A percentile compares a stretch with the other conserved stretches of the same genome.
phyloP scores from a whole-genome alignment of 2,797 vertebrate species.

The Halcyon smyrnensis region DNA sequence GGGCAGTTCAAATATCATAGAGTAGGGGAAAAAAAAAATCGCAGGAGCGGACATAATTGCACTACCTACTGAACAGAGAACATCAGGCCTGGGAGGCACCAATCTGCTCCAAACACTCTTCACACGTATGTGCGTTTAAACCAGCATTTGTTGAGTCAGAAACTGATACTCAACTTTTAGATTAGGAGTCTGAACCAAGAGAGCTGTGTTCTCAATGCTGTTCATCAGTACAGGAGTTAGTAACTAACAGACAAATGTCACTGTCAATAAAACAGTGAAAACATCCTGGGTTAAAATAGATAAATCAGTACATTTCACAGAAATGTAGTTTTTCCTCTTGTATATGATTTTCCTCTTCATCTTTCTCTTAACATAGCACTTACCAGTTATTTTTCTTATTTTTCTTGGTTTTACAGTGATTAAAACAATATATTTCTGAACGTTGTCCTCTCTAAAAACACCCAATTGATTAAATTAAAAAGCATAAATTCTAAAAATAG shows the following conservation, averaged over 20 bases:
- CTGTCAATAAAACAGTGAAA: neutral
- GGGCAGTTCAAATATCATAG: neutral
- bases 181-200: neutral
- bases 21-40: neutral
- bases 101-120: neutral
- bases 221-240: neutral
- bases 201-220: neutral
- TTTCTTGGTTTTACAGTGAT: neutral
- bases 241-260: neutral
- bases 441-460: neutral
- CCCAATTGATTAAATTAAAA: neutral
- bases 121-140: accelerated
- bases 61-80: neutral
- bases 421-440: neutral
- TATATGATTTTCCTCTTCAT: neutral
- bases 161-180: neutral
- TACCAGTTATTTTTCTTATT: neutral
- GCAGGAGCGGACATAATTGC: accelerated
- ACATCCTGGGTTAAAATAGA: neutral
- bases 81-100: neutral
- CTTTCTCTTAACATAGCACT: neutral
- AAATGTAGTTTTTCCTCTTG: neutral
- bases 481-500: neutral
- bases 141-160: neutral
- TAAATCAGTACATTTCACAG: neutral